Conservation (phyloP, 2,113 vertebrate genomes). For the Zosterops japonicus region DNA sequence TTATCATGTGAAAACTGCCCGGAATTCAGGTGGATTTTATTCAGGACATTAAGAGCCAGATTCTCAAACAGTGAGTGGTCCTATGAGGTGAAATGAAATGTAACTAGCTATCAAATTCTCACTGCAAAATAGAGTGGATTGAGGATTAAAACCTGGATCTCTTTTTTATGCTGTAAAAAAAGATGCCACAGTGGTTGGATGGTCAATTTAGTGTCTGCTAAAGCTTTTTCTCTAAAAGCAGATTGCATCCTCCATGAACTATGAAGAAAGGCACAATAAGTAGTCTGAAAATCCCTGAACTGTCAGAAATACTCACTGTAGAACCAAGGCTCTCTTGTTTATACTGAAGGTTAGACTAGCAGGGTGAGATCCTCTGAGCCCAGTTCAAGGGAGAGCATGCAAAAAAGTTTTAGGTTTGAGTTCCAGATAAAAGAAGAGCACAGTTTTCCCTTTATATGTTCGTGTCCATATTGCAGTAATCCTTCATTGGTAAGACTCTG, state of each 20-base stretch:
- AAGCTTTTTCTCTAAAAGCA: background rate
- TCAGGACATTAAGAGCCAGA: background rate
- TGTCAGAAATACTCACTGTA: background rate
- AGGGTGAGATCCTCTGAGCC: background rate
- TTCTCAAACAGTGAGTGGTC: background rate
- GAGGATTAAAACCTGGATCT: background rate
- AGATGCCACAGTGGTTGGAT: rapidly evolving
- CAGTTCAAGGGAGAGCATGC: background rate
- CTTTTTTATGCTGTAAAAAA: background rate
- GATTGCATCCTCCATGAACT: background rate
- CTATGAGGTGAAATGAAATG: background rate
- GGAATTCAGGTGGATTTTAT: background rate
- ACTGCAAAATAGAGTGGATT: background rate
- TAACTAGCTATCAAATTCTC: background rate
- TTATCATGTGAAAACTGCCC: background rate
- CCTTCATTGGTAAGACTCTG: background rate
- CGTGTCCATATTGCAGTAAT: background rate
- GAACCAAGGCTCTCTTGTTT: background rate
- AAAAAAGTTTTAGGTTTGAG: background rate
- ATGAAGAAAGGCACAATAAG: background rate
- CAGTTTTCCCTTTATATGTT: background rate
- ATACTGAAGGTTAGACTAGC: background rate
- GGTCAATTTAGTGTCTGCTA: background rate
- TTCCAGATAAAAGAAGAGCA: background rate
- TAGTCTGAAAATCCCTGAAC: background rate